These are phyloP conservation scores for Brachyrhaphis roseni DNA, from an alignment of 2,797 vertebrate genomes.

Conservation along the genomic window DNA sequence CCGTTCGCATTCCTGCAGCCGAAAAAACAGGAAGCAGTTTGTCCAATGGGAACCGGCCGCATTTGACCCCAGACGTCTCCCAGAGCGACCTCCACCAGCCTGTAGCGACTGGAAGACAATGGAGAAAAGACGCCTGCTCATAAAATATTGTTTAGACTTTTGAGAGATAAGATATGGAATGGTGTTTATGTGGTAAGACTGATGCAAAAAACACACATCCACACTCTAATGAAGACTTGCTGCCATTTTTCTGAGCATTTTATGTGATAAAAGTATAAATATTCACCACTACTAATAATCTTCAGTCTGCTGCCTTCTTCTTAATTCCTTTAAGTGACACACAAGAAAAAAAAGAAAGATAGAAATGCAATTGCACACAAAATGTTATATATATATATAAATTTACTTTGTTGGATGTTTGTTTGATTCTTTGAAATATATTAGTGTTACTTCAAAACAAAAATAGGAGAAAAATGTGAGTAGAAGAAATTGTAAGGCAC, in stretches of 20 bases:
- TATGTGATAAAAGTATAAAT: not conserved
- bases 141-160: constrained; percentile 14
- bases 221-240: not conserved
- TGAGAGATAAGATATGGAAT: not conserved
- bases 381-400: not conserved
- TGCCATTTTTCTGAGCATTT: not conserved
- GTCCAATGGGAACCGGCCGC: constrained; percentile 57
- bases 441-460: not conserved
- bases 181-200: not conserved
- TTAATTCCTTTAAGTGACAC: not conserved
- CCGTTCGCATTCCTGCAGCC: constrained; percentile 75
- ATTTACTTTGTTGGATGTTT: not conserved
- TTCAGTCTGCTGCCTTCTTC: not conserved
- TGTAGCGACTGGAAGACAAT: constrained; percentile 29
- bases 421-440: not conserved
- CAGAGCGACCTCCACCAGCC: constrained; percentile 41
- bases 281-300: not conserved
- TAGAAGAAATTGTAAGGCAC: not conserved
- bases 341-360: not conserved
- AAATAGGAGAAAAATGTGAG: not conserved
- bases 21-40: constrained; percentile 66
- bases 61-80: constrained; percentile 27
- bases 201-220: not conserved
- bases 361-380: not conserved
- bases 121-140: constrained; percentile 49